Conservation (phyloP, 2,888 invertebrate species). For the Pocota personata region DNA sequence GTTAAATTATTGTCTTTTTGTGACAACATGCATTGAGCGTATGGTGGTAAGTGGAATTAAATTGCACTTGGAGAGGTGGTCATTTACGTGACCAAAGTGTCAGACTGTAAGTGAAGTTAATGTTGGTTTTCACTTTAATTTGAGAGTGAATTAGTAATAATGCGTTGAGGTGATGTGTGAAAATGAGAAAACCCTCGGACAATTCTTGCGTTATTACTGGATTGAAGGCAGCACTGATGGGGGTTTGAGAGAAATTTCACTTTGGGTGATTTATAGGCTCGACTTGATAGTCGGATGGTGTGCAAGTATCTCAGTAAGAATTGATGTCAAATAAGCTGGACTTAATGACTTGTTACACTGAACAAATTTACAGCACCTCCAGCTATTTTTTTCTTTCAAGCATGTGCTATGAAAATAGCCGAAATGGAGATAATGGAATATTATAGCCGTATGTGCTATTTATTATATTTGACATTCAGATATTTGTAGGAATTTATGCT, state of each 20-base stretch:
- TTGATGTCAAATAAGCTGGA: too few species aligned
- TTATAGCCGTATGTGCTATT: too few species aligned
- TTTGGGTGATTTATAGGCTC: neutral
- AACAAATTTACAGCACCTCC: too few species aligned
- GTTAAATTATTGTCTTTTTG: neutral
- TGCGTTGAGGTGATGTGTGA: neutral
- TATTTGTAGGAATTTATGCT: too few species aligned
- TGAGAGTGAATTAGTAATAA: neutral
- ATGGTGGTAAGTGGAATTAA: constrained; percentile 3
- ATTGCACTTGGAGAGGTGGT: neutral
- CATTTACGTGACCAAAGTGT: neutral
- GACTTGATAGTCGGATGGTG: neutral
- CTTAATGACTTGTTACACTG: too few species aligned
- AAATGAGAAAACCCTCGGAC: neutral
- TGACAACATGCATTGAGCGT: too few species aligned
- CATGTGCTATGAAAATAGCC: too few species aligned
- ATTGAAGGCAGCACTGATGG: neutral
- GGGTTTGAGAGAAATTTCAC: neutral
- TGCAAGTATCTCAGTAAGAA: too few species aligned
- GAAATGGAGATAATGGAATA: too few species aligned
- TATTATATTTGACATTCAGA: too few species aligned
- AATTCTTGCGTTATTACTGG: neutral
- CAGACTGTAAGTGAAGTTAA: constrained; percentile 3
- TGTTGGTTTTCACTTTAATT: constrained; percentile 12
- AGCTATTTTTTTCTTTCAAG: too few species aligned